Evolutionary conservation across 2,797 vertebrate species (phyloP).

Genomic region (Xenentodon cancila): DNA sequence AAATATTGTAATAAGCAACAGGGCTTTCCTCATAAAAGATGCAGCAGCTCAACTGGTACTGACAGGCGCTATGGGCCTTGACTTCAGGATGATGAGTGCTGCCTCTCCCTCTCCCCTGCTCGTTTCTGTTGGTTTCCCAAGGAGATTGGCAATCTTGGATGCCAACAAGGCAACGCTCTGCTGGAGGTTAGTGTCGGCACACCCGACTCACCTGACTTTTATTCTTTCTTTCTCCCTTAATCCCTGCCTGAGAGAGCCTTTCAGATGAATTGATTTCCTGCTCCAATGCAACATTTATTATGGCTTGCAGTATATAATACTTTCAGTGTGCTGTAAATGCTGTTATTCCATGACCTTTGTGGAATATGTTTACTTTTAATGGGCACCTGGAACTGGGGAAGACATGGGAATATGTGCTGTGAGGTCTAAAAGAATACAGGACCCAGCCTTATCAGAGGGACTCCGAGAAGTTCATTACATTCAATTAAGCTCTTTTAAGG

Average conservation of each 20-base stretch:
- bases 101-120: constrained; percentile 46
- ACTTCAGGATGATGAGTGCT: constrained; percentile 71
- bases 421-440: constrained; percentile 18
- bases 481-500: constrained; percentile 4
- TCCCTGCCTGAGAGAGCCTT: constrained; percentile 54
- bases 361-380: constrained; percentile 63
- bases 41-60: constrained; percentile 76
- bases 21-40: constrained; percentile 81
- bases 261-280: constrained; percentile 70
- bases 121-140: constrained; percentile 63
- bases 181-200: constrained; percentile 57
- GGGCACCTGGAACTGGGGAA: constrained; percentile 35
- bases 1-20: constrained; percentile 84
- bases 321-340: constrained; percentile 60
- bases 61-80: constrained; percentile 77
- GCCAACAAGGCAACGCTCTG: constrained; percentile 49
- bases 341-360: constrained; percentile 70
- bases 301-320: constrained; percentile 56
- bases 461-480: neutral
- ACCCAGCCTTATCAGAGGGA: neutral
- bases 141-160: constrained; percentile 64
- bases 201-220: constrained; percentile 48
- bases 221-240: constrained; percentile 39
- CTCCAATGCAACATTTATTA: constrained; percentile 64
- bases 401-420: constrained; percentile 21